phyloP scores from a whole-genome alignment of 2,113 vertebrate genomes.

The Megaceryle maxima region DNA sequence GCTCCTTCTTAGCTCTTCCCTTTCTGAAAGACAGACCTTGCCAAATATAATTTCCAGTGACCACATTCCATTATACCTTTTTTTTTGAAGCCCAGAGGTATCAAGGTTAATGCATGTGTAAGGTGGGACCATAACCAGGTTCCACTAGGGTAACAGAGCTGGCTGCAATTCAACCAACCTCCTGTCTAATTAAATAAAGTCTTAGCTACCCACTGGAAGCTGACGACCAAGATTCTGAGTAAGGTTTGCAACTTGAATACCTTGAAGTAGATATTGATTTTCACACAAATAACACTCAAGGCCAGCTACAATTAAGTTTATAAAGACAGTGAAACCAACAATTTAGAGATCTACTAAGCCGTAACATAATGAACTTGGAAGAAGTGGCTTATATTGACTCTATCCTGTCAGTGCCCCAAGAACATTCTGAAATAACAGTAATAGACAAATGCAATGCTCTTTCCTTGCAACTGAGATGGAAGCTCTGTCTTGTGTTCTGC shows the following conservation, averaged over 20 bases:
- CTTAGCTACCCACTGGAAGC: background rate
- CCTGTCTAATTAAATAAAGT: background rate
- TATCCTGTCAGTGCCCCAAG: background rate
- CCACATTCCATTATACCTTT: background rate
- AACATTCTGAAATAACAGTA: background rate
- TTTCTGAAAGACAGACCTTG: background rate
- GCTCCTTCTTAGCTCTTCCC: background rate
- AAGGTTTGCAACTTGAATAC: background rate
- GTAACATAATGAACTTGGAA: background rate
- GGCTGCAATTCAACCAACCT: background rate
- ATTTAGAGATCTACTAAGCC: background rate
- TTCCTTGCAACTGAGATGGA: background rate
- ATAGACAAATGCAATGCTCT: background rate
- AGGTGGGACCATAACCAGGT: background rate
- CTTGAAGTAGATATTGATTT: background rate
- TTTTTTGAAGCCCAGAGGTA: background rate
- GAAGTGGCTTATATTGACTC: background rate
- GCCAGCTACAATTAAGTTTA: background rate
- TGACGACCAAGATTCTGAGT: background rate
- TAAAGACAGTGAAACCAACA: background rate
- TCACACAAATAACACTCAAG: background rate
- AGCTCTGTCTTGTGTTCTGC: background rate
- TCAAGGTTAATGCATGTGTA: background rate
- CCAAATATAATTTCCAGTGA: background rate
- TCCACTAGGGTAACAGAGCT: background rate